These are phyloP conservation scores for Brotogeris chrysoptera DNA, from an alignment of 2,797 vertebrate genomes.

Conservation along the genomic window DNA sequence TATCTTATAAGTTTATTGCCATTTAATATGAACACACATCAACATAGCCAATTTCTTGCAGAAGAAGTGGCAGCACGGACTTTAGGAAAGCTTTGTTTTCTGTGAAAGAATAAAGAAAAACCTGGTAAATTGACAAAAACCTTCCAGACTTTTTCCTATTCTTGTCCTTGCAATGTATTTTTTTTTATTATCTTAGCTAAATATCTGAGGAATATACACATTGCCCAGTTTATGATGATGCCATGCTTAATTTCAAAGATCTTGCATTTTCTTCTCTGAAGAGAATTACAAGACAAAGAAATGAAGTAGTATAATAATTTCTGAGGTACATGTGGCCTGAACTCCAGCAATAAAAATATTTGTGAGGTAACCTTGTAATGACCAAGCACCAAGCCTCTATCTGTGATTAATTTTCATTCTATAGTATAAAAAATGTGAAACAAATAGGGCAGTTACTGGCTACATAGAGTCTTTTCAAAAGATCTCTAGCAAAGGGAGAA, in stretches of 20 bases:
- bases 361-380: background rate
- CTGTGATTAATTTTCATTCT: background rate
- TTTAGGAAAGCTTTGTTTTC: background rate
- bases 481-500: background rate
- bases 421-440: background rate
- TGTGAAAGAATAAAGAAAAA: background rate
- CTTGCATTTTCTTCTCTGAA: background rate
- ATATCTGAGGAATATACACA: background rate
- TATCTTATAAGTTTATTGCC: background rate
- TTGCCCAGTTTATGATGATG: background rate
- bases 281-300: background rate
- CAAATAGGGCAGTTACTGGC: background rate
- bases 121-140: background rate
- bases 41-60: background rate
- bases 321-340: background rate
- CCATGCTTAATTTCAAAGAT: background rate
- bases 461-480: background rate
- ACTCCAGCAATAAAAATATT: background rate
- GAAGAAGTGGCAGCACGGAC: background rate
- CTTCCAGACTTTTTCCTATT: background rate
- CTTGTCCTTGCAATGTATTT: background rate
- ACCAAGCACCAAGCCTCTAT: background rate
- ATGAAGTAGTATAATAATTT: background rate
- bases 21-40: background rate
- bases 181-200: background rate